Evolutionary conservation across 2,797 vertebrate genomes (phyloP).

Genomic region (Ptychadena robeensis): DNA sequence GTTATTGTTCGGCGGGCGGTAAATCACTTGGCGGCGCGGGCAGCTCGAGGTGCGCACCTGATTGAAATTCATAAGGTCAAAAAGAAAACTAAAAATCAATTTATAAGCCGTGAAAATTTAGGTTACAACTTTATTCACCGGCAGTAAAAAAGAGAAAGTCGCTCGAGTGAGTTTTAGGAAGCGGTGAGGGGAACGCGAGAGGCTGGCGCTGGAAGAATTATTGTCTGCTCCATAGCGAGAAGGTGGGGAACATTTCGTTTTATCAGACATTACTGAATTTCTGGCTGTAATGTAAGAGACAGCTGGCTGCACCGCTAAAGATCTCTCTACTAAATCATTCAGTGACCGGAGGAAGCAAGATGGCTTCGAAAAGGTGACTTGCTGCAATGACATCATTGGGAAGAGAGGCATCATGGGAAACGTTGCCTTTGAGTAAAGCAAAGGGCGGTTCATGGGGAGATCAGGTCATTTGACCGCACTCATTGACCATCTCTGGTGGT

Average conservation of each 20-base stretch:
- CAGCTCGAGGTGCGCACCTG: slow-evolving; percentile 80
- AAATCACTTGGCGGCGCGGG: slow-evolving; percentile 84
- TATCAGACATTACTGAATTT: slow-evolving; percentile 82
- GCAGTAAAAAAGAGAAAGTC: slow-evolving; percentile 77
- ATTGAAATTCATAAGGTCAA: slow-evolving; percentile 88
- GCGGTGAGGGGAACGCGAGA: slow-evolving; percentile 82
- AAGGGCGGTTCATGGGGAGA: neutral
- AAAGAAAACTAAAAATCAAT: slow-evolving; percentile 86
- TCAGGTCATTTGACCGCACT: neutral
- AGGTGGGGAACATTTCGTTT: slow-evolving; percentile 83
- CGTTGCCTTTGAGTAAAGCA: neutral
- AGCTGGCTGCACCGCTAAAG: slow-evolving; percentile 83
- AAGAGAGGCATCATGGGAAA: neutral
- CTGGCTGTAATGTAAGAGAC: slow-evolving; percentile 81
- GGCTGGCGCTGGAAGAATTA: slow-evolving; percentile 76
- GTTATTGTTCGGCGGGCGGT: slow-evolving; percentile 80
- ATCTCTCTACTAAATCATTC: slow-evolving; percentile 57
- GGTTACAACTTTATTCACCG: slow-evolving; percentile 81
- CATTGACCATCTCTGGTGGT: neutral
- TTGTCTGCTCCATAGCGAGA: slow-evolving; percentile 82
- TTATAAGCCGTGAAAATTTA: slow-evolving; percentile 86
- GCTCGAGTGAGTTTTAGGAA: slow-evolving; percentile 83
- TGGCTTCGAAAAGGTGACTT: neutral
- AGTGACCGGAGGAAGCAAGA: neutral
- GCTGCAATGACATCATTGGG: slow-evolving; percentile 6